phyloP scores from a whole-genome alignment of 2,113 vertebrate species.

The Heterocephalus glaber region DNA sequence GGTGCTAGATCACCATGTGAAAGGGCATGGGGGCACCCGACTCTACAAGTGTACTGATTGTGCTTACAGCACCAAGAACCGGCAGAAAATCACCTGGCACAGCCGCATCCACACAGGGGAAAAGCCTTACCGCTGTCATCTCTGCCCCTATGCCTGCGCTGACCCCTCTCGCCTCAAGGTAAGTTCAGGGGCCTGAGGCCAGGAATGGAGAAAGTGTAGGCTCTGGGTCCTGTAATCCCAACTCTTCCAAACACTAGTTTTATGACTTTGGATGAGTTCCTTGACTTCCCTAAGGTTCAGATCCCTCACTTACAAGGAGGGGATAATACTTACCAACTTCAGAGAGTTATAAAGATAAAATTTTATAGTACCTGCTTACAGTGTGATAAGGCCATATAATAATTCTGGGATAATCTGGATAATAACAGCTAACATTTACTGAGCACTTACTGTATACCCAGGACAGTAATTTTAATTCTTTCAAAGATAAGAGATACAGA shows the following conservation, averaged over 20 bases:
- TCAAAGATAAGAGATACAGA: neutral
- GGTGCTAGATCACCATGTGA: slow-evolving; percentile 95
- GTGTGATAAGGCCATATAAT: neutral
- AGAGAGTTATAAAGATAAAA: neutral
- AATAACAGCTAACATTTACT: neutral
- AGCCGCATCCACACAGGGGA: slow-evolving; percentile 96
- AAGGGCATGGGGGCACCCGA: slow-evolving; percentile 92
- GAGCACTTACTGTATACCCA: neutral
- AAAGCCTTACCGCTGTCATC: slow-evolving; percentile 96
- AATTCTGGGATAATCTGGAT: neutral
- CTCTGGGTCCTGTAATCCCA: neutral
- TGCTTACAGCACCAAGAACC: slow-evolving; percentile 93
- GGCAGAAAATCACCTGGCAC: slow-evolving; percentile 99
- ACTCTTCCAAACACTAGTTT: neutral
- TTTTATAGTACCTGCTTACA: neutral
- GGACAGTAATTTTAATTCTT: slow-evolving; percentile 6
- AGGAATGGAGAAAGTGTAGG: neutral
- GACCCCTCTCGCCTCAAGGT: slow-evolving; percentile 98
- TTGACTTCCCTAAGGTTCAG: neutral
- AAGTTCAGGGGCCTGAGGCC: slow-evolving; percentile 22
- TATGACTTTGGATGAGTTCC: neutral
- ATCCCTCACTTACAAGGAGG: neutral
- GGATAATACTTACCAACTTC: neutral
- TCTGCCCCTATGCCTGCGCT: slow-evolving; percentile 92
- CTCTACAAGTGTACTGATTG: slow-evolving; percentile 96